Evolutionary conservation across 2,797 vertebrate genomes (phyloP).

Genomic region (Microcaecilia unicolor): DNA sequence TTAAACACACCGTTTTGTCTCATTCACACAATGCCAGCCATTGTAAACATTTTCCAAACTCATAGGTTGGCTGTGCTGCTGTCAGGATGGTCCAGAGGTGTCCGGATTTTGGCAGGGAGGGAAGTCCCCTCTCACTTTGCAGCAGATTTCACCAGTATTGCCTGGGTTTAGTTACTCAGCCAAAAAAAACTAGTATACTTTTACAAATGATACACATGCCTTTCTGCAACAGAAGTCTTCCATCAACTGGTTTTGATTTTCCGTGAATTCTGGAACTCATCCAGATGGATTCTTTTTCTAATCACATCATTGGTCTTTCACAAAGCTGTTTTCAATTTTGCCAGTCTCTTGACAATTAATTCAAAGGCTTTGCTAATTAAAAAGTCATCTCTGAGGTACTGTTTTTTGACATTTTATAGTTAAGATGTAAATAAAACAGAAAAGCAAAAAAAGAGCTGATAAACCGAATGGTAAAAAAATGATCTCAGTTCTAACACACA

Average conservation of each 20-base stretch:
- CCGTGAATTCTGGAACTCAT: constrained; percentile 32
- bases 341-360: constrained; percentile 44
- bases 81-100: too few relatives aligned
- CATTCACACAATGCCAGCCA: too few relatives aligned
- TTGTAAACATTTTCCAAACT: too few relatives aligned
- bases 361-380: constrained; percentile 48
- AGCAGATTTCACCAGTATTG: too few relatives aligned
- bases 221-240: neutral
- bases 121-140: too few relatives aligned
- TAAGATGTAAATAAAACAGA: constrained; percentile 5
- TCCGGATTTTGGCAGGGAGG: too few relatives aligned
- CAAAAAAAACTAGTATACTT: constrained; percentile 9
- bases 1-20: too few relatives aligned
- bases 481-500: too few relatives aligned
- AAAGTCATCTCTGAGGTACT: constrained; percentile 32
- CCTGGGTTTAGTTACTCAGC: too few relatives aligned
- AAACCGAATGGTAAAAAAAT: constrained; percentile 3
- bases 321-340: constrained; percentile 51
- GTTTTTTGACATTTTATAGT: constrained; percentile 37
- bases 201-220: constrained; percentile 18
- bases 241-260: constrained; percentile 43
- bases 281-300: constrained; percentile 39
- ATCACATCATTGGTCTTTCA: constrained; percentile 39
- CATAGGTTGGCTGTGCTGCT: too few relatives aligned
- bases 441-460: constrained; percentile 1